Conservation (phyloP, 2,113 vertebrate genomes). For the Chaenocephalus aceratus region DNA sequence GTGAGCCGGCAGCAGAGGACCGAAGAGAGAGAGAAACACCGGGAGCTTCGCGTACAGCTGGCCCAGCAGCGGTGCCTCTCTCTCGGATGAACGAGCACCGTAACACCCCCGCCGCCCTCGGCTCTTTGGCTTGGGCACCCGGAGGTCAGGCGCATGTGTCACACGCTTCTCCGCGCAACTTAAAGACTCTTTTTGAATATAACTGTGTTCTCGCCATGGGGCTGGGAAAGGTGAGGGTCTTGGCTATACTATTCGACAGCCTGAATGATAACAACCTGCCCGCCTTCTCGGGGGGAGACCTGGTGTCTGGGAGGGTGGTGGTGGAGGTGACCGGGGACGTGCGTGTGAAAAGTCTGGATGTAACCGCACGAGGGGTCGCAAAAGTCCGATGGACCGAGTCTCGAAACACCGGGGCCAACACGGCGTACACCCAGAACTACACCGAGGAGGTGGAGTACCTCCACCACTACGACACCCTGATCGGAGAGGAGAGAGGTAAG, state of each 20-base stretch:
- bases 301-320: constrained; percentile 93
- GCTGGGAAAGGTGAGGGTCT: constrained; percentile 95
- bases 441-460: constrained; percentile 99
- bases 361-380: constrained; percentile 92
- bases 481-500: constrained; percentile 97
- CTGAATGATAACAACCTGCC: constrained; percentile 95
- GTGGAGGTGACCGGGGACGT: constrained; percentile 96
- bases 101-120: constrained; percentile 56
- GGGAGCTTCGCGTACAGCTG: constrained; percentile 33
- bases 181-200: constrained; percentile 5
- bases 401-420: constrained; percentile 96
- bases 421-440: constrained; percentile 98
- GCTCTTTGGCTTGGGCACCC: constrained; percentile 68
- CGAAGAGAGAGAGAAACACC: not conserved
- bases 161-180: constrained; percentile 18
- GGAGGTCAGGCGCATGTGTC: constrained; percentile 41
- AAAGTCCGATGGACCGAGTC: constrained; percentile 99
- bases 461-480: constrained; percentile 93
- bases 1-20: constrained; percentile 27
- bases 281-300: constrained; percentile 95
- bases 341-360: constrained; percentile 91
- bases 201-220: constrained; percentile 77
- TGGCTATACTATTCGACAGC: constrained; percentile 95
- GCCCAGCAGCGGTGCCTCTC: constrained; percentile 42
- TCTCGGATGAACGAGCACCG: constrained; percentile 65